Percentiles rank a stretch among this genome's conserved stretches.
Evolutionary conservation across 2,797 vertebrate species (phyloP).

Genomic region (Anguilla anguilla): DNA sequence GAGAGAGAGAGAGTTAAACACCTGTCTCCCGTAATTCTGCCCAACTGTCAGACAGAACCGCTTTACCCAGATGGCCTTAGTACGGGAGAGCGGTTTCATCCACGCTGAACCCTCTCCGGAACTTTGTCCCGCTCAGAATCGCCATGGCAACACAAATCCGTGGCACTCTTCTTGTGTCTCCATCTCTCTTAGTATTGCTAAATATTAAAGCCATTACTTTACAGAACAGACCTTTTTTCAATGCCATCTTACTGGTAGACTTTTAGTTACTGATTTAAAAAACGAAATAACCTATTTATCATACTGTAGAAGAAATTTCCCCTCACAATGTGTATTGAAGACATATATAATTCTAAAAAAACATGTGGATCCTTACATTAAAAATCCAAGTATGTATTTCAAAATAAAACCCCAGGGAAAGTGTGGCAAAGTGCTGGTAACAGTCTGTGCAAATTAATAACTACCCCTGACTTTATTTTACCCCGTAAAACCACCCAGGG

Average conservation of each 20-base stretch:
- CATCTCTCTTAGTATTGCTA: background rate
- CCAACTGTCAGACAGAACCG: background rate
- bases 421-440: background rate
- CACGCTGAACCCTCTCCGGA: background rate
- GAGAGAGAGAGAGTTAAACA: background rate
- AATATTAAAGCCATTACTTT: background rate
- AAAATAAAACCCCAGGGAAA: background rate
- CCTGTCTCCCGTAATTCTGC: slow-evolving; percentile 11
- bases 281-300: background rate
- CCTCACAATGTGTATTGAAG: background rate
- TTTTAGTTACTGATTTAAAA: background rate
- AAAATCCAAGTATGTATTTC: background rate
- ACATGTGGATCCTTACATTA: background rate
- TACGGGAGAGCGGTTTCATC: background rate
- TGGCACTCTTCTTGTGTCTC: background rate
- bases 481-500: background rate
- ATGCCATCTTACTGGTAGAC: background rate
- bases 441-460: background rate
- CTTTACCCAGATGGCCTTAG: background rate
- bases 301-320: too few species aligned
- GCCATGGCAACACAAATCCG: background rate
- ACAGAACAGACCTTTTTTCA: background rate
- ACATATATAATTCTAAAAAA: background rate
- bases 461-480: background rate
- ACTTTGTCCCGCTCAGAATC: background rate